These are phyloP conservation scores for Orthosia incerta DNA, from an alignment of 2,888 invertebrate genomes.

Conservation along the genomic window DNA sequence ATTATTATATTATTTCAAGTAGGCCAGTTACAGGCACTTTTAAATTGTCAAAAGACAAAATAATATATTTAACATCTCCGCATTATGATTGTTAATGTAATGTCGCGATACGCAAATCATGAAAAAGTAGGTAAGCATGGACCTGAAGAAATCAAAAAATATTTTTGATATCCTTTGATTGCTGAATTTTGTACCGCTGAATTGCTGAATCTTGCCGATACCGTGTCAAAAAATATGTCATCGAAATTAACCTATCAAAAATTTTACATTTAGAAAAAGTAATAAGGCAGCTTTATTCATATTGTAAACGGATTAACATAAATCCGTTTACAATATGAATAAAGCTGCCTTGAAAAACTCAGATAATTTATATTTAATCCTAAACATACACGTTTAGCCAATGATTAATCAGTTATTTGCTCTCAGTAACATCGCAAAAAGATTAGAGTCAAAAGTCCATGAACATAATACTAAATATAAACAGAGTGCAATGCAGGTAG, in stretches of 20 bases:
- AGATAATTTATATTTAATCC: background rate
- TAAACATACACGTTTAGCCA: background rate
- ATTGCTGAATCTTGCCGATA: slow-evolving; percentile 4
- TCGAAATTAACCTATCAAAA: background rate
- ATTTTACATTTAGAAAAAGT: background rate
- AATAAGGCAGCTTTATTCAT: too few species aligned
- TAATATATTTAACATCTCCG: too few species aligned
- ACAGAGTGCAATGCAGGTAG: slow-evolving; percentile 50
- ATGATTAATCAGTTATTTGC: background rate
- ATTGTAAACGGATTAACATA: too few species aligned
- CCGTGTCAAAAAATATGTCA: background rate
- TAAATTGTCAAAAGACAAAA: too few species aligned
- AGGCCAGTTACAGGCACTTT: too few species aligned
- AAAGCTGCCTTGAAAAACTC: background rate
- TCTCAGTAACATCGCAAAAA: slow-evolving; percentile 10
- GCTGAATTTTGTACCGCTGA: background rate
- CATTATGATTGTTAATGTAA: too few species aligned
- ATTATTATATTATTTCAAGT: too few species aligned
- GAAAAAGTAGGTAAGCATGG: too few species aligned
- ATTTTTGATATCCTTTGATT: background rate
- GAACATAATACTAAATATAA: slow-evolving; percentile 10
- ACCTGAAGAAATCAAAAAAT: too few species aligned
- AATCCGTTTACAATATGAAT: slow-evolving; percentile 8
- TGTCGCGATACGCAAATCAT: too few species aligned
- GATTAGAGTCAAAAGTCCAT: slow-evolving; percentile 38